Conservation (phyloP, 2,113 vertebrate species). For the Laticauda colubrina region DNA sequence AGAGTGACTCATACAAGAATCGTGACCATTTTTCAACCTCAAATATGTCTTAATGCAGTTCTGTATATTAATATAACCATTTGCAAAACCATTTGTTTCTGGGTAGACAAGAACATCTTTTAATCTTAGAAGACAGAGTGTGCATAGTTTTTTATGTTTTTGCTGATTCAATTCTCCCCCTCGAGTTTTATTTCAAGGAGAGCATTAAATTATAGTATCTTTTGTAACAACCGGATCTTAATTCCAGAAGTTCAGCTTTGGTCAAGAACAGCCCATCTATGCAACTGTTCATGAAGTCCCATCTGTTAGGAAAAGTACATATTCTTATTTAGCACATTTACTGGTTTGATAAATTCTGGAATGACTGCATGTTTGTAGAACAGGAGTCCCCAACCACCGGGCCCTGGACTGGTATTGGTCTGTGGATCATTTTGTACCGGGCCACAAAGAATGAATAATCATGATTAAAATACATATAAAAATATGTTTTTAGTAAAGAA, state of each 20-base stretch:
- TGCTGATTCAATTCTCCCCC: neutral
- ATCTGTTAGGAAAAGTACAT: neutral
- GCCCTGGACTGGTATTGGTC: too few relatives aligned
- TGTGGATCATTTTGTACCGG: too few relatives aligned
- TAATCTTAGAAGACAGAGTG: neutral
- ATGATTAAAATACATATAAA: too few relatives aligned
- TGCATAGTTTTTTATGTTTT: neutral
- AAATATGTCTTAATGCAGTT: neutral
- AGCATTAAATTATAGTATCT: slow-evolving; percentile 4
- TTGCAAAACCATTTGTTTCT: neutral
- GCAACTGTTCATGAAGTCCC: neutral
- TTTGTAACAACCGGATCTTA: neutral
- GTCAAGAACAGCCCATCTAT: neutral
- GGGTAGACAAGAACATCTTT: neutral
- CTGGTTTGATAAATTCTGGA: neutral
- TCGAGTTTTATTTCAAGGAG: neutral
- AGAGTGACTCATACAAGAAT: neutral
- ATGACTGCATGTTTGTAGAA: neutral
- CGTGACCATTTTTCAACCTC: neutral
- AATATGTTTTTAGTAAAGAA: too few relatives aligned
- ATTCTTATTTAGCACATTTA: neutral
- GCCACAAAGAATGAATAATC: too few relatives aligned
- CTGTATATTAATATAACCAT: neutral
- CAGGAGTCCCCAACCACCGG: too few relatives aligned
- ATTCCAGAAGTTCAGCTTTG: neutral